A percentile compares a stretch with the other conserved stretches of the same genome.
Evolutionary conservation across 1,140 invertebrate genomes (phyloP).

Genomic region (Drosophila kepulauana): DNA sequence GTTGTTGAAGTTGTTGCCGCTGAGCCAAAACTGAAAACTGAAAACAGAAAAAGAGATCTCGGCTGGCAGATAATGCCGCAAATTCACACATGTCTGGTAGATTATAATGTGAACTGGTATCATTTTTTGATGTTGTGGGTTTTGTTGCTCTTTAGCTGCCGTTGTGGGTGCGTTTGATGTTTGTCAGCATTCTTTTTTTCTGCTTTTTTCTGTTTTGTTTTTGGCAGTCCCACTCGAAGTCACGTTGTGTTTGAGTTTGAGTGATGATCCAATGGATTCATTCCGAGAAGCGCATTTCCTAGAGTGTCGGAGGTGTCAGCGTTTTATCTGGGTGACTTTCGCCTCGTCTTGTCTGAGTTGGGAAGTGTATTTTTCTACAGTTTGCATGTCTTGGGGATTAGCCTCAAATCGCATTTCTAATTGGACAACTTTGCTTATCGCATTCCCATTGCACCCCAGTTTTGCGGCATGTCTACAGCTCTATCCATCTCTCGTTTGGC

Average conservation of each 20-base stretch:
- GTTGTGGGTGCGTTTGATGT: conserved; percentile 41
- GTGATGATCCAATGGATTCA: conserved; percentile 30
- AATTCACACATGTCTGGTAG: conserved; percentile 79
- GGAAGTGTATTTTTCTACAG: conserved; percentile 18
- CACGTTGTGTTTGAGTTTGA: conserved; percentile 32
- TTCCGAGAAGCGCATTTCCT: conserved; percentile 22
- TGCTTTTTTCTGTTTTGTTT: not conserved
- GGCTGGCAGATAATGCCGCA: conserved; percentile 61
- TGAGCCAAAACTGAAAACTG: conserved; percentile 8
- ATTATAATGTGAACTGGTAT: conserved; percentile 77
- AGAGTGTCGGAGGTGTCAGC: conserved; percentile 9
- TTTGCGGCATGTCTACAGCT: conserved; percentile 40
- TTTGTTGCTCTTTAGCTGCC: conserved; percentile 27
- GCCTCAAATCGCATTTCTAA: conserved; percentile 65
- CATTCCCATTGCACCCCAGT: conserved; percentile 31
- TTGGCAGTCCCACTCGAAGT: conserved; percentile 20
- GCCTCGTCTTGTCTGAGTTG: conserved; percentile 20
- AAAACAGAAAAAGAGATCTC: conserved; percentile 54
- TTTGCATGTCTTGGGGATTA: conserved; percentile 63
- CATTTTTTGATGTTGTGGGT: conserved; percentile 10
- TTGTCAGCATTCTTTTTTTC: not conserved
- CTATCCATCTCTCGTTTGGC: conserved; percentile 56
- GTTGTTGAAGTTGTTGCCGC: conserved; percentile 54
- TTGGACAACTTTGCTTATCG: conserved; percentile 73
- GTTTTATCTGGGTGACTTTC: conserved; percentile 41